A percentile compares a stretch with the other conserved stretches of the same genome.
These are phyloP conservation scores for Leptinotarsa tumamoca DNA, from an alignment of 2,888 invertebrate species.

Conservation along the genomic window DNA sequence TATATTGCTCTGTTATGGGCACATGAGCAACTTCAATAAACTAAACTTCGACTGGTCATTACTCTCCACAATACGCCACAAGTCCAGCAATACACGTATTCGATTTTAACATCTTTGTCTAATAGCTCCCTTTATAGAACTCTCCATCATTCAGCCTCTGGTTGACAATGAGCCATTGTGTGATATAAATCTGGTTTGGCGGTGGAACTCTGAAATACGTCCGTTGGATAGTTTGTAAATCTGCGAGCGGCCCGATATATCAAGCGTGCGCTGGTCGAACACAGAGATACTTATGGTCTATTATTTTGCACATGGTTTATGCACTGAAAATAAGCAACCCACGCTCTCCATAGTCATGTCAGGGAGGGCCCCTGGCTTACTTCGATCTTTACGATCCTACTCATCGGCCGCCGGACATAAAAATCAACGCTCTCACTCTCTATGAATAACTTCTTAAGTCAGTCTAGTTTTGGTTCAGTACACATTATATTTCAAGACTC, in stretches of 20 bases:
- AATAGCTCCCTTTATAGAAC: conserved; percentile 50
- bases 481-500: conserved; percentile 12
- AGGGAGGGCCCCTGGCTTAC: conserved; percentile 32
- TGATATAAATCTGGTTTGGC: conserved; percentile 34
- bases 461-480: conserved; percentile 17
- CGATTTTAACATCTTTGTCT: conserved; percentile 45
- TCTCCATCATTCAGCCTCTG: conserved; percentile 50
- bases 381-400: conserved; percentile 31
- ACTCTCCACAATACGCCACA: conserved; percentile 36
- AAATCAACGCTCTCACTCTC: conserved; percentile 21
- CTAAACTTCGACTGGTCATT: conserved; percentile 19
- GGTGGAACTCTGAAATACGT: conserved; percentile 40
- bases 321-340: conserved; percentile 56
- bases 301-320: conserved; percentile 59
- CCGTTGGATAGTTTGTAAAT: conserved; percentile 40
- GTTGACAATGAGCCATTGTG: conserved; percentile 53
- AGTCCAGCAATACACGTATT: conserved; percentile 33
- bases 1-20: conserved; percentile 19
- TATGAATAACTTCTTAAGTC: conserved; percentile 19
- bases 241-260: conserved; percentile 46
- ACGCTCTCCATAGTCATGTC: conserved; percentile 57
- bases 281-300: conserved; percentile 58
- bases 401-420: conserved; percentile 20
- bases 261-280: conserved; percentile 43
- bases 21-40: conserved; percentile 21